Evolutionary conservation across 2,113 vertebrate species (phyloP).

Genomic region (Nycticorax nycticorax): DNA sequence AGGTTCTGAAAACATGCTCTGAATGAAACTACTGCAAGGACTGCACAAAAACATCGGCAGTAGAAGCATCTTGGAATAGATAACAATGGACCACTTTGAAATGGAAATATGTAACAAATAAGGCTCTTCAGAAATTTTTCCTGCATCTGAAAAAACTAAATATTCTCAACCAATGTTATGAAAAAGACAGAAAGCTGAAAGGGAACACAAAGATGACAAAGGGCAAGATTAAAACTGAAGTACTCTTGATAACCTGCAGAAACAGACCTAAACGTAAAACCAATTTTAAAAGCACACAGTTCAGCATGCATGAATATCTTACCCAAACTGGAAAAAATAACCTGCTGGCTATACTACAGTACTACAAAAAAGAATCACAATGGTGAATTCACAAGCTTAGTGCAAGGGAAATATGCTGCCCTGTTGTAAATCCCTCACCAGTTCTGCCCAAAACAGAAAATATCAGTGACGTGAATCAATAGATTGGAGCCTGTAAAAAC

Average conservation of each 20-base stretch:
- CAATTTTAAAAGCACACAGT: neutral
- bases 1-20: neutral
- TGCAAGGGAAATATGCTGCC: neutral
- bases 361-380: neutral
- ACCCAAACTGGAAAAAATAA: neutral
- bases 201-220: neutral
- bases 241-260: neutral
- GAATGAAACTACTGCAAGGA: neutral
- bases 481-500: neutral
- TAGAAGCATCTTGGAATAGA: neutral
- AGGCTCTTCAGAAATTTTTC: neutral
- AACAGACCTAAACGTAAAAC: neutral
- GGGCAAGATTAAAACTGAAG: neutral
- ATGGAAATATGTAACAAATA: neutral
- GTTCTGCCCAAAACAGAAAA: neutral
- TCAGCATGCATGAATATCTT: neutral
- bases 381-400: neutral
- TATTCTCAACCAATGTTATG: neutral
- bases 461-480: neutral
- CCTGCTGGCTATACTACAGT: neutral
- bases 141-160: neutral
- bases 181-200: neutral
- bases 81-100: neutral
- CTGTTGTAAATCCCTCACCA: neutral
- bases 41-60: neutral